Evolutionary conservation across 1,140 invertebrate genomes (phyloP).

Genomic region (Metopolophium dirhodum): DNA sequence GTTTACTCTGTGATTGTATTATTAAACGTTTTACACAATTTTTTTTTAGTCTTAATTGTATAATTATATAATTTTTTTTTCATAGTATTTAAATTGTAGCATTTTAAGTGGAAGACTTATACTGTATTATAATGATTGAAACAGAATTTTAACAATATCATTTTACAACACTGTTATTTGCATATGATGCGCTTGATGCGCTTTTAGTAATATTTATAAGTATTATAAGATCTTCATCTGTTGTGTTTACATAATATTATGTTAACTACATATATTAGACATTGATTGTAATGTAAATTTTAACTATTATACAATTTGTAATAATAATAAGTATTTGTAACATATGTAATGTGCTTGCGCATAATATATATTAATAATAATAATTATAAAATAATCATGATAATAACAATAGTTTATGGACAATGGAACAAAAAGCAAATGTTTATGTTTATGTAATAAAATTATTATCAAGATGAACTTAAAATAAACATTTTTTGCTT

Average conservation of each 20-base stretch:
- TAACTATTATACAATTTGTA: background rate
- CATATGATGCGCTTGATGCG: background rate
- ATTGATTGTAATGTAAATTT: constrained; percentile 10
- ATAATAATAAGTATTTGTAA: constrained; percentile 14
- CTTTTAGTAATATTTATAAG: background rate
- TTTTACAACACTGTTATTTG: background rate
- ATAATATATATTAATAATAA: constrained; percentile 28
- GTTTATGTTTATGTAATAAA: constrained; percentile 4
- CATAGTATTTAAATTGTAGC: background rate
- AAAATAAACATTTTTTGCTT: constrained; percentile 26
- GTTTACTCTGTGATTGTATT: constrained; percentile 42
- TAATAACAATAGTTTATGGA: constrained; percentile 35
- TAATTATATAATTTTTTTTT: background rate
- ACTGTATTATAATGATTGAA: background rate
- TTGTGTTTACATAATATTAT: background rate
- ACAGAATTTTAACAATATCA: background rate
- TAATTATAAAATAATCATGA: constrained; percentile 24
- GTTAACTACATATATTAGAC: background rate
- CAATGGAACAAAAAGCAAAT: constrained; percentile 36
- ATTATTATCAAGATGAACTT: constrained; percentile 9
- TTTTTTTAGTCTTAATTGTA: background rate
- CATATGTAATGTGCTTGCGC: background rate
- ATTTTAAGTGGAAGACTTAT: constrained; percentile 24
- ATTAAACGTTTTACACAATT: background rate
- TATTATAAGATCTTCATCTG: background rate